phyloP scores from a whole-genome alignment of 2,113 vertebrate genomes.

The Centropus unirufus region DNA sequence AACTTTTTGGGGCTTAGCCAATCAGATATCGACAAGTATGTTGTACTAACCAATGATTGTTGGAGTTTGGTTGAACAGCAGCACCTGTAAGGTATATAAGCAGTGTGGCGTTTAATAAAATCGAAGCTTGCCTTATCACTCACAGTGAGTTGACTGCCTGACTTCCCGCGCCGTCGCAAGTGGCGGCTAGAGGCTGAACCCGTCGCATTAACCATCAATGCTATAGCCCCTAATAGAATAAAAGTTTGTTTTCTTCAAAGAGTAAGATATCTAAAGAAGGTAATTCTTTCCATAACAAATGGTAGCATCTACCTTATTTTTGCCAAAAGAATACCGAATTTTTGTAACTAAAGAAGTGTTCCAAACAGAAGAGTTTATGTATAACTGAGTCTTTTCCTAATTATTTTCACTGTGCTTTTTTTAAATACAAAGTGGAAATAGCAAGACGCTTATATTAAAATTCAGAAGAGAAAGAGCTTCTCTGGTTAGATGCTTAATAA shows the following conservation, averaged over 20 bases:
- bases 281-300: background rate
- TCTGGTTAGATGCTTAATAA: background rate
- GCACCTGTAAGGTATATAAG: too few relatives aligned
- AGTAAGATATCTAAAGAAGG: background rate
- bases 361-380: background rate
- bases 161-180: too few relatives aligned
- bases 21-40: too few relatives aligned
- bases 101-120: too few relatives aligned
- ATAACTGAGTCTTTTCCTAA: background rate
- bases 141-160: too few relatives aligned
- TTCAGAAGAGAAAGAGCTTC: background rate
- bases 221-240: background rate
- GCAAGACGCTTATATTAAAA: background rate
- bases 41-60: too few relatives aligned
- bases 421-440: background rate
- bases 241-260: background rate
- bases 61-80: too few relatives aligned
- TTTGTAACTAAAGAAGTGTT: background rate
- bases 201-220: too few relatives aligned
- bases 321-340: background rate
- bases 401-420: background rate
- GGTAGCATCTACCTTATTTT: background rate
- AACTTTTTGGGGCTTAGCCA: too few relatives aligned
- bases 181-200: too few relatives aligned
- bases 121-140: too few relatives aligned